Conservation (phyloP, 1,140 invertebrate genomes). For the Phocides pigmalion region DNA sequence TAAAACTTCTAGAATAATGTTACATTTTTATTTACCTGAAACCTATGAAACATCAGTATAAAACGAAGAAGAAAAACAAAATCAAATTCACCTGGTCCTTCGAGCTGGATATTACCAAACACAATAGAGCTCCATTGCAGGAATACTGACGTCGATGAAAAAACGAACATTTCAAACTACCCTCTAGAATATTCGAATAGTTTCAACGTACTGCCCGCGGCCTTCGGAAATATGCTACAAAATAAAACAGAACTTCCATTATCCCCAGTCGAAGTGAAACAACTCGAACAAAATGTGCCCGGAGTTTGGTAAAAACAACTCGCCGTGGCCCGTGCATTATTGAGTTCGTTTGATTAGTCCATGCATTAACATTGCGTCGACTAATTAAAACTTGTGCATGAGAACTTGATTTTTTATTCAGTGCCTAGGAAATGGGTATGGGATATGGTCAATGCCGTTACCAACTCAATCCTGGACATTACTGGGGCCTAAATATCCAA, state of each 20-base stretch:
- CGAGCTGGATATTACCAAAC: slow-evolving; percentile 24
- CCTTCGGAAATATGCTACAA: slow-evolving; percentile 47
- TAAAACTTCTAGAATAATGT: too few species aligned
- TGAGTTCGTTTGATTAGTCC: slow-evolving; percentile 23
- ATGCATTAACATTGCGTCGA: not conserved
- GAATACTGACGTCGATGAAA: slow-evolving; percentile 35
- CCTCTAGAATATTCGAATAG: slow-evolving; percentile 52
- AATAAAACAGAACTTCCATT: slow-evolving; percentile 39
- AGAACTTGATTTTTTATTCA: too few species aligned
- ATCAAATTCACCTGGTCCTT: slow-evolving; percentile 6
- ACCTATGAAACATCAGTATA: not conserved
- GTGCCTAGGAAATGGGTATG: too few species aligned
- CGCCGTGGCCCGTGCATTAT: slow-evolving; percentile 21
- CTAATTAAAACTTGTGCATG: not conserved
- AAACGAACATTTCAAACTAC: slow-evolving; percentile 48
- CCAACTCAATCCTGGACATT: too few species aligned
- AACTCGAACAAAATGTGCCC: slow-evolving; percentile 27
- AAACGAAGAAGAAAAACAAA: not conserved
- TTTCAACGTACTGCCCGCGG: slow-evolving; percentile 42
- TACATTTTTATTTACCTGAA: not conserved
- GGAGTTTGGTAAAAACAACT: slow-evolving; percentile 27
- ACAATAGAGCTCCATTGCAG: slow-evolving; percentile 19
- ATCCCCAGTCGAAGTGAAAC: slow-evolving; percentile 20
- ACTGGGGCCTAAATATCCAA: too few species aligned
- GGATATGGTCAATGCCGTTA: too few species aligned